These are phyloP conservation scores for Stomatorhinus ivindoensis DNA, from an alignment of 2,113 vertebrate genomes.

Conservation along the genomic window DNA sequence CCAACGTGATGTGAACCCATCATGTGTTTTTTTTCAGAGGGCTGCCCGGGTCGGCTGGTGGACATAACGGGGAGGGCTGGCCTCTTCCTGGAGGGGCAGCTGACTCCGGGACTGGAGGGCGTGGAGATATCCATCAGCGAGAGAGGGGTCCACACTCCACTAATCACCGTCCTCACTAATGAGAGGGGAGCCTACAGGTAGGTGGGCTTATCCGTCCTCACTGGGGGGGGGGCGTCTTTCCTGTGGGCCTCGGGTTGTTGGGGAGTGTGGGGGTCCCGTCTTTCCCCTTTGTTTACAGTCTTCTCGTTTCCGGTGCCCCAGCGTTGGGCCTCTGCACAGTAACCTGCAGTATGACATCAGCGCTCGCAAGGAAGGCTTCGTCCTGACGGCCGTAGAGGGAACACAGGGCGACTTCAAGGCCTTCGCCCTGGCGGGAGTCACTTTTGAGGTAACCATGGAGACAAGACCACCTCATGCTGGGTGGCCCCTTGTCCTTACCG, in stretches of 20 bases:
- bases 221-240: background rate
- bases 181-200: conserved; percentile 87
- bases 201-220: background rate
- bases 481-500: background rate
- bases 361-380: conserved; percentile 88
- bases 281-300: background rate
- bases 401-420: conserved; percentile 88
- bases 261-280: background rate
- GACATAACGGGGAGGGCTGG: conserved; percentile 85
- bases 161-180: conserved; percentile 82
- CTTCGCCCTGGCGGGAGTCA: conserved; percentile 89
- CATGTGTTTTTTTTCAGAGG: conserved; percentile 60
- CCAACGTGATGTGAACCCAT: background rate
- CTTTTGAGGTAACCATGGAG: conserved; percentile 76
- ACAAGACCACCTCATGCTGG: background rate
- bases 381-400: conserved; percentile 81
- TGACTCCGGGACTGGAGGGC: conserved; percentile 80
- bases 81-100: conserved; percentile 82
- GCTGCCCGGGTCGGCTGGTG: conserved; percentile 85
- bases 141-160: conserved; percentile 62
- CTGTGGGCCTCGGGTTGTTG: background rate
- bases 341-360: conserved; percentile 80
- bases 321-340: conserved; percentile 90
- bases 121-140: conserved; percentile 90
- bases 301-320: conserved; percentile 36